Evolutionary conservation across 2,113 vertebrate genomes (phyloP).

Genomic region (Corythornis madagascariensis): DNA sequence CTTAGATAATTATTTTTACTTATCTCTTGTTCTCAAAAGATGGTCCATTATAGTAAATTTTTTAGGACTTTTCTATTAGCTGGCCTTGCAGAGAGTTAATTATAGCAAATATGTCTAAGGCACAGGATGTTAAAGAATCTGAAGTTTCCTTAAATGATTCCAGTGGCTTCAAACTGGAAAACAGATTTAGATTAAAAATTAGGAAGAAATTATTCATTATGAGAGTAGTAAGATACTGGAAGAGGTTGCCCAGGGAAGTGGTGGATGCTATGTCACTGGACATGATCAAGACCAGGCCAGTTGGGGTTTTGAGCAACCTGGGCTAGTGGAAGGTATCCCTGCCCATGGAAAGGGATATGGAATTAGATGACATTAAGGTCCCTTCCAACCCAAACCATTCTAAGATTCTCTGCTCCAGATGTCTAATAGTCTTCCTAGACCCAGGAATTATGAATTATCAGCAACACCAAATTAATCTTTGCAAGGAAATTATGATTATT

Average conservation of each 20-base stretch:
- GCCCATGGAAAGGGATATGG: too few species aligned
- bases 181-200: too few species aligned
- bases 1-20: neutral
- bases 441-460: neutral
- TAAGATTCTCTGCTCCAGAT: neutral
- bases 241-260: too few species aligned
- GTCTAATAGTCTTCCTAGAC: neutral
- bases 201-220: too few species aligned
- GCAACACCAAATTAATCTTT: neutral
- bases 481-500: neutral
- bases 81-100: neutral
- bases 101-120: neutral
- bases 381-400: too few species aligned
- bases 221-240: too few species aligned
- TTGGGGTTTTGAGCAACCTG: too few species aligned
- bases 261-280: too few species aligned
- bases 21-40: neutral
- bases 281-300: too few species aligned
- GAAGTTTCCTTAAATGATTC: neutral
- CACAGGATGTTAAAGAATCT: neutral
- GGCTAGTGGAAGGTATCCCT: too few species aligned
- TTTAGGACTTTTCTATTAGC: neutral
- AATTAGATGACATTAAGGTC: too few species aligned
- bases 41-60: neutral
- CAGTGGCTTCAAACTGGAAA: too few species aligned